Percentiles rank a stretch among this genome's conserved stretches.
Conservation (phyloP, 2,113 vertebrate species). For the Acanthochromis polyacanthus region DNA sequence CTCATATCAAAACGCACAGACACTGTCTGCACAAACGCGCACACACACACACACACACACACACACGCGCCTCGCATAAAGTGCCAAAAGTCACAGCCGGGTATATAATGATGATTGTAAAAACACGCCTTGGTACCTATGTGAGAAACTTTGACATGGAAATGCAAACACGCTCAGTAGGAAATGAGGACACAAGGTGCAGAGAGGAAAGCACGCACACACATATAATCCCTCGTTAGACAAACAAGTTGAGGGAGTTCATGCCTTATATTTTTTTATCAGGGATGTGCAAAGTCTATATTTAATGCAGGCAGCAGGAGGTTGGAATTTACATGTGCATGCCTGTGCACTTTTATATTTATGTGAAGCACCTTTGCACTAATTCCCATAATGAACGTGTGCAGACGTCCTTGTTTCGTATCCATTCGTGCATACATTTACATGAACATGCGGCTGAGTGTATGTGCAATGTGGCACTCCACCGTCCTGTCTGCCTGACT, state of each 20-base stretch:
- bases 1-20: slow-evolving; percentile 38
- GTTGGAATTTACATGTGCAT: slow-evolving; percentile 35
- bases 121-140: slow-evolving; percentile 64
- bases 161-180: slow-evolving; percentile 61
- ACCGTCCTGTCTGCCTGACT: slow-evolving; percentile 78
- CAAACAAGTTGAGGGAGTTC: slow-evolving; percentile 67
- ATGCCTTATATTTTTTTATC: slow-evolving; percentile 68
- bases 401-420: slow-evolving; percentile 22
- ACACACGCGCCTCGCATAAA: slow-evolving; percentile 7
- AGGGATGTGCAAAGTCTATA: slow-evolving; percentile 78
- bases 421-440: slow-evolving; percentile 54
- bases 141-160: slow-evolving; percentile 65
- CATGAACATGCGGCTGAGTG: slow-evolving; percentile 42
- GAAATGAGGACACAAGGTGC: slow-evolving; percentile 54
- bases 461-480: slow-evolving; percentile 61
- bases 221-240: slow-evolving; percentile 30
- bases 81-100: slow-evolving; percentile 57
- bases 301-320: slow-evolving; percentile 67
- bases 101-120: slow-evolving; percentile 59
- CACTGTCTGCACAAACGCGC: background rate
- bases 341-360: background rate
- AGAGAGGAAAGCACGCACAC: slow-evolving; percentile 4
- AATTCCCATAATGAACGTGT: background rate
- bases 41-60: slow-evolving; percentile 6
- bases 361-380: background rate